Percentiles rank a stretch among this genome's conserved stretches.
phyloP scores from a whole-genome alignment of 1,140 invertebrate species.

The Fopius arisanus region DNA sequence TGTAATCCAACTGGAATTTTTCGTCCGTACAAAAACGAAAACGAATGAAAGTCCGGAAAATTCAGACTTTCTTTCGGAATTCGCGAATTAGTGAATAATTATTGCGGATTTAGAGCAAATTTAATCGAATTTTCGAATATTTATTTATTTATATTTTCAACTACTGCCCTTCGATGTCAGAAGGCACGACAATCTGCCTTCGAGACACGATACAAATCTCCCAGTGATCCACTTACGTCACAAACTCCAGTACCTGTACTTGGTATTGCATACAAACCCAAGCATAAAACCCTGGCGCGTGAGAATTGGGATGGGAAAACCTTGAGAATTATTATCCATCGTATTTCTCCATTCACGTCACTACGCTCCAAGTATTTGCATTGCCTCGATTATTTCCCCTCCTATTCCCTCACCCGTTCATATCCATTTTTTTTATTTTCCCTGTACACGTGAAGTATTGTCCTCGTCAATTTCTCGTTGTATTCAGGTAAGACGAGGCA shows the following conservation, averaged over 20 bases:
- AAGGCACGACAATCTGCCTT: too few species aligned
- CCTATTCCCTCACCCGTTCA: not conserved
- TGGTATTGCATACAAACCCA: not conserved
- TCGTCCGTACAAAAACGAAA: too few species aligned
- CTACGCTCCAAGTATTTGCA: not conserved
- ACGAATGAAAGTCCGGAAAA: too few species aligned
- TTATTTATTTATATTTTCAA: too few species aligned
- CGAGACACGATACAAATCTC: not conserved
- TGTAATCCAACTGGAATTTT: too few species aligned
- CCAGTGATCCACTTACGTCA: not conserved
- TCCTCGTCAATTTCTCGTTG: not conserved
- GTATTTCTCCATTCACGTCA: not conserved
- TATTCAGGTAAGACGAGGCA: not conserved
- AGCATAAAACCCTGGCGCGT: not conserved
- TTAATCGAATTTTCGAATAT: too few species aligned
- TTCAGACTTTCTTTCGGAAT: too few species aligned
- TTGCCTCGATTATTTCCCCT: not conserved
- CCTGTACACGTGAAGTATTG: not conserved
- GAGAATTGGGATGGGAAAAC: conserved; percentile 1
- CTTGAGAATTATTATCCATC: not conserved
- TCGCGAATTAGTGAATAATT: too few species aligned
- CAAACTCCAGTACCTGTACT: not conserved
- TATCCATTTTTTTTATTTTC: not conserved
- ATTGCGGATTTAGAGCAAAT: too few species aligned
- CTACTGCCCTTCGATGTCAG: too few species aligned